These are phyloP conservation scores for Papilio polyxenes DNA, from an alignment of 1,140 invertebrate species.

Conservation along the genomic window DNA sequence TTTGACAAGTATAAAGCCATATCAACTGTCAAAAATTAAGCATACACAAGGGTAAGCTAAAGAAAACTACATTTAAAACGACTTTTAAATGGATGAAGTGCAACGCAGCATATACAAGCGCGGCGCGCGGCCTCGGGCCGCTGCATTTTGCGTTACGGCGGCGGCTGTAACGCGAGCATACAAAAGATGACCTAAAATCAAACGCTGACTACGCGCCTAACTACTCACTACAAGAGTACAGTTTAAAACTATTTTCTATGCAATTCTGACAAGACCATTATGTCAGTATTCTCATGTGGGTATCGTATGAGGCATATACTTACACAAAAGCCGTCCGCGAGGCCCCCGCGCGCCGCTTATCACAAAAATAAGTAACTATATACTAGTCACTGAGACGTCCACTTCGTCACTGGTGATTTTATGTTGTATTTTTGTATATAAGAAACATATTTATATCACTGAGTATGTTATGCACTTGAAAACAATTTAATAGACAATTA, in stretches of 20 bases:
- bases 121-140: constrained; percentile 76
- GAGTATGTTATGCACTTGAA: constrained; percentile 44
- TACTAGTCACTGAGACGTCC: constrained; percentile 77
- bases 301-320: constrained; percentile 66
- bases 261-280: constrained; percentile 65
- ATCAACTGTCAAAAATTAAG: constrained; percentile 81
- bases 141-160: constrained; percentile 73
- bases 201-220: constrained; percentile 69
- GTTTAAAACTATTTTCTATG: constrained; percentile 74
- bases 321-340: constrained; percentile 75
- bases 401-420: constrained; percentile 77
- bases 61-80: constrained; percentile 77
- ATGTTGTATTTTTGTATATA: constrained; percentile 55
- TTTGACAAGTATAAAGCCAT: constrained; percentile 63
- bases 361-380: constrained; percentile 82
- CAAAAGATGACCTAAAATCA: constrained; percentile 80
- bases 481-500: constrained; percentile 49
- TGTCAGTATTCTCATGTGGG: constrained; percentile 54
- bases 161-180: constrained; percentile 70
- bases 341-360: constrained; percentile 78
- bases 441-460: constrained; percentile 49
- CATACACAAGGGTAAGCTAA: constrained; percentile 75
- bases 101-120: constrained; percentile 68
- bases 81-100: constrained; percentile 75
- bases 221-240: constrained; percentile 56